A percentile compares a stretch with the other conserved stretches of the same genome.
phyloP scores from a whole-genome alignment of 2,888 invertebrate species.

The Abscondita cerata region DNA sequence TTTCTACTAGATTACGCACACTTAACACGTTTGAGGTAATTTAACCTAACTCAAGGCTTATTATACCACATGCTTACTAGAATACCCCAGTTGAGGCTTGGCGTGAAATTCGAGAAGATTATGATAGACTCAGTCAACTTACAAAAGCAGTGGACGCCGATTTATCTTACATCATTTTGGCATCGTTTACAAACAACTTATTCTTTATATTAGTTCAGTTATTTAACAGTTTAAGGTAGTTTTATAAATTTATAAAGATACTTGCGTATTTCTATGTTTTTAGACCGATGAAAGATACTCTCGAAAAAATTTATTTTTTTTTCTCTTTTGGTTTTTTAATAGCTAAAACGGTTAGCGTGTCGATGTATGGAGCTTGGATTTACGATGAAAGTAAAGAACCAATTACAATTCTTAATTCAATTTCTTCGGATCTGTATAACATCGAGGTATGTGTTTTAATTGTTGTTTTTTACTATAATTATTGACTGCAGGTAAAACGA shows the following conservation, averaged over 20 bases:
- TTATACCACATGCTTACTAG: conserved; percentile 6
- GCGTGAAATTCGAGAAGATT: conserved; percentile 70
- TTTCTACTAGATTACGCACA: conserved; percentile 40
- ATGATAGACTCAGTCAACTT: conserved; percentile 67
- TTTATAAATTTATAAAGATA: too few relatives aligned
- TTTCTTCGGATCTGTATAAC: conserved; percentile 68
- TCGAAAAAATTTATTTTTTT: conserved; percentile 48
- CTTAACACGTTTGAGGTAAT: conserved; percentile 1
- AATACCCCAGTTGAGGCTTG: conserved; percentile 55
- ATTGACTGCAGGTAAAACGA: conserved; percentile 50
- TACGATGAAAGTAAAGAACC: conserved; percentile 52
- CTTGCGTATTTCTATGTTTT: neutral
- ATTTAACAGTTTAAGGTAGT: conserved; percentile 66
- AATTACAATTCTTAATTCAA: conserved; percentile 65
- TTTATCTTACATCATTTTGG: conserved; percentile 69
- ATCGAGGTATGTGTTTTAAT: conserved; percentile 33
- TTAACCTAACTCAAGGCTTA: neutral
- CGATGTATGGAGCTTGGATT: conserved; percentile 50
- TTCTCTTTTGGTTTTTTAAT: conserved; percentile 54
- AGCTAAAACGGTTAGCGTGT: conserved; percentile 47
- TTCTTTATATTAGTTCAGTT: conserved; percentile 76
- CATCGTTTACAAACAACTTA: conserved; percentile 73
- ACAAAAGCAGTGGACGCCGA: conserved; percentile 66
- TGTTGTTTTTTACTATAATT: neutral
- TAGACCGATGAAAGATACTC: conserved; percentile 27